These are phyloP conservation scores for Latrodectus elegans DNA, from an alignment of 2,888 invertebrate genomes.

Conservation along the genomic window DNA sequence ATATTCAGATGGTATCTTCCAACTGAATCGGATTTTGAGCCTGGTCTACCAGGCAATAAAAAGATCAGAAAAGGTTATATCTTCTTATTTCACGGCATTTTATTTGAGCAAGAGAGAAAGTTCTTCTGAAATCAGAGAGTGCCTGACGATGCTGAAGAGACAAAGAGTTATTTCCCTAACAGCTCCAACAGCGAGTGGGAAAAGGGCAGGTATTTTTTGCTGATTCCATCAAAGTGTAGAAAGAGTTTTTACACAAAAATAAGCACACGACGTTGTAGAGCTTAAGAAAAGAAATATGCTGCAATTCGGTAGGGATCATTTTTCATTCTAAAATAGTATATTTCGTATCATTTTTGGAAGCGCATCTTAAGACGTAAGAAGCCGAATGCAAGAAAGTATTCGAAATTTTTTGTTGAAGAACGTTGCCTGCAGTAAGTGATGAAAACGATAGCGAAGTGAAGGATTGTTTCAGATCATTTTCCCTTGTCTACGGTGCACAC, in stretches of 20 bases:
- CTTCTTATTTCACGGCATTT: no score
- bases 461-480: constrained; percentile 25
- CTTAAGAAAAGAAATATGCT: background rate
- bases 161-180: constrained; percentile 28
- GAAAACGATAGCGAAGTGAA: constrained; percentile 26
- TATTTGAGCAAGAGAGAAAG: constrained; percentile 2
- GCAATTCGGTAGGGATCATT: constrained; percentile 15
- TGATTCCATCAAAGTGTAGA: constrained; percentile 28
- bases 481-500: no score
- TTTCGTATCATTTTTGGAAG: constrained; percentile 38
- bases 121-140: background rate
- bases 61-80: no score
- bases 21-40: no score
- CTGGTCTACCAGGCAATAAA: no score
- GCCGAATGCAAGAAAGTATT: constrained; percentile 20
- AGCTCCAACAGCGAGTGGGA: constrained; percentile 4
- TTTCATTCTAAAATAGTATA: constrained; percentile 47
- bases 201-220: constrained; percentile 4
- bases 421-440: constrained; percentile 13
- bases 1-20: no score
- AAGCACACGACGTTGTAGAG: constrained; percentile 4
- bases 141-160: background rate
- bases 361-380: constrained; percentile 43
- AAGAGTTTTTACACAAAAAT: constrained; percentile 42
- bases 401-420: constrained; percentile 19